Percentiles rank a stretch among this genome's conserved stretches.
phyloP scores from a whole-genome alignment of 1,140 invertebrate species.

The Reticulitermes speratus region DNA sequence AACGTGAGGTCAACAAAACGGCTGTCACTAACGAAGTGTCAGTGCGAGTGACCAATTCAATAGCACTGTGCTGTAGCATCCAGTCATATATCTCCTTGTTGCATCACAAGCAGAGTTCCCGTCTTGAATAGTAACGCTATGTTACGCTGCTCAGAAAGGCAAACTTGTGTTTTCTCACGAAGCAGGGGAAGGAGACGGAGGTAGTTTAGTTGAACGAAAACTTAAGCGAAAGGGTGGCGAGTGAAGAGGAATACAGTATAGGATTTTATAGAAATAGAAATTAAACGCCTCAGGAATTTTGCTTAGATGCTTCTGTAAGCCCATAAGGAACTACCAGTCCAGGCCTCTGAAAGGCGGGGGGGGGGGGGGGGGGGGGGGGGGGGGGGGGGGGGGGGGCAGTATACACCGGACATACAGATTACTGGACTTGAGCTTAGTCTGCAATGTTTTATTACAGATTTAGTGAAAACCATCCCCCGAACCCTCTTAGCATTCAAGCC shows the following conservation, averaged over 20 bases:
- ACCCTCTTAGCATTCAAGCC: background rate
- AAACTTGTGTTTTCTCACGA: background rate
- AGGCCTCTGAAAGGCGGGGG: background rate
- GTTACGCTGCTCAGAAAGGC: background rate
- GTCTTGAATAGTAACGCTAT: background rate
- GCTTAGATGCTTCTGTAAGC: background rate
- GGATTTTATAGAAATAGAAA: background rate
- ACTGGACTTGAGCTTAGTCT: background rate
- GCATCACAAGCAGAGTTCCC: background rate
- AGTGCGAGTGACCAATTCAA: too few relatives aligned
- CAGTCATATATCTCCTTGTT: background rate
- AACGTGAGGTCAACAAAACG: too few relatives aligned
- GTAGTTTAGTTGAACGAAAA: background rate
- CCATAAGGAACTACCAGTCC: background rate
- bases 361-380: background rate
- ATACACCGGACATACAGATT: background rate
- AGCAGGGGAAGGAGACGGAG: background rate
- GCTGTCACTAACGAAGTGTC: too few relatives aligned
- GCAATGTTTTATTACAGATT: background rate
- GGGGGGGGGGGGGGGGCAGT: background rate
- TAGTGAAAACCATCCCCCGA: background rate
- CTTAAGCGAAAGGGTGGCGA: background rate
- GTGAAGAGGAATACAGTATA: background rate
- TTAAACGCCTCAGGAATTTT: conserved; percentile 5
- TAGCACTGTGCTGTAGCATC: too few relatives aligned